These are phyloP conservation scores for Oreocharis arfaki DNA, from an alignment of 2,113 vertebrate species.

Conservation along the genomic window DNA sequence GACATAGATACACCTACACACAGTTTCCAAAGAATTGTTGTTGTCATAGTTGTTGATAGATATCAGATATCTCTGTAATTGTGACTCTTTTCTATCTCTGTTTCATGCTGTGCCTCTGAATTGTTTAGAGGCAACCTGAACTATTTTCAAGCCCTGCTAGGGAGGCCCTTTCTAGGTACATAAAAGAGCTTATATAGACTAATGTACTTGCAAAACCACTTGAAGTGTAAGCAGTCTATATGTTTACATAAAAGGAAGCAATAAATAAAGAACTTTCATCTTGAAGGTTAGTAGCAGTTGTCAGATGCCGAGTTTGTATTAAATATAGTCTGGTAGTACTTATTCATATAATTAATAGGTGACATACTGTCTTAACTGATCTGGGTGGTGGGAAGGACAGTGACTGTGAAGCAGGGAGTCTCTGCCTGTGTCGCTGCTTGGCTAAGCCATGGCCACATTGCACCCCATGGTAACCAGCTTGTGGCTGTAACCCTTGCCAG, in stretches of 20 bases:
- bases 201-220: neutral
- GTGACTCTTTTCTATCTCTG: neutral
- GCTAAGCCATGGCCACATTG: neutral
- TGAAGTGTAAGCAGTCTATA: neutral
- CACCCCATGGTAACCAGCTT: neutral
- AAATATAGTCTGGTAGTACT: neutral
- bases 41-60: neutral
- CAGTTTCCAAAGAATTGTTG: neutral
- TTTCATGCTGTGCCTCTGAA: neutral
- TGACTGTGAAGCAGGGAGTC: neutral
- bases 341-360: neutral
- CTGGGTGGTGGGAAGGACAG: neutral
- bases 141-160: neutral
- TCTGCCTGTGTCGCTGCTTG: neutral
- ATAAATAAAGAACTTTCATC: neutral
- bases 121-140: neutral
- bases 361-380: neutral
- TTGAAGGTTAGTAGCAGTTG: neutral
- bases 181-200: neutral
- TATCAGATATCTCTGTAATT: neutral
- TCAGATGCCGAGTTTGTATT: neutral
- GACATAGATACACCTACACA: neutral
- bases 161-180: neutral
- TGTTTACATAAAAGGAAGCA: neutral
- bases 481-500: neutral